phyloP scores from a whole-genome alignment of 1,140 invertebrate species.

The Zaprionus inermis region DNA sequence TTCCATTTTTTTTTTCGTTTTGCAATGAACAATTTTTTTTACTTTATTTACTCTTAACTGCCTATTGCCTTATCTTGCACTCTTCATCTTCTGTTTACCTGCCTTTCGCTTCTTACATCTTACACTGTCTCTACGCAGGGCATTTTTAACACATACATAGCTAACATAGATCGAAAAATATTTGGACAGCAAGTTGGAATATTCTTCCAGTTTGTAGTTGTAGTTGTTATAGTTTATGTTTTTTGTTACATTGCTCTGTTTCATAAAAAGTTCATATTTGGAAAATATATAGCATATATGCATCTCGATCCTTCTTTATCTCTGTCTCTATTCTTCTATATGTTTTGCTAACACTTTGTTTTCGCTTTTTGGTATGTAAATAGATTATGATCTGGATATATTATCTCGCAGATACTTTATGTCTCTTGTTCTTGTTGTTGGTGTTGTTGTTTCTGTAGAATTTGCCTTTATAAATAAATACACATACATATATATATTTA shows the following conservation, averaged over 20 bases:
- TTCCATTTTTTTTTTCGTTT: slow-evolving; percentile 29
- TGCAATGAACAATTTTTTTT: slow-evolving; percentile 41
- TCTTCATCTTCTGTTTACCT: background rate
- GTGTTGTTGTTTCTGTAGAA: slow-evolving; percentile 40
- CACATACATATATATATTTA: slow-evolving; percentile 35
- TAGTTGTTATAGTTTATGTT: slow-evolving; percentile 9
- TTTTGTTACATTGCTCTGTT: slow-evolving; percentile 4
- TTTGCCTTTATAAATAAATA: slow-evolving; percentile 66
- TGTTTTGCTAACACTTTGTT: slow-evolving; percentile 16
- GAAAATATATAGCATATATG: slow-evolving; percentile 28
- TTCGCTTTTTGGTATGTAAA: slow-evolving; percentile 52
- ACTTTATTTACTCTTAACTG: slow-evolving; percentile 41
- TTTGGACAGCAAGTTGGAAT: slow-evolving; percentile 48
- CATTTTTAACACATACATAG: slow-evolving; percentile 64
- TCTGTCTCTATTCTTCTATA: slow-evolving; percentile 13
- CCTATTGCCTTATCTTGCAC: slow-evolving; percentile 28
- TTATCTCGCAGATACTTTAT: background rate
- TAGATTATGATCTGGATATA: slow-evolving; percentile 66
- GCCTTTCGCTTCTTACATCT: background rate
- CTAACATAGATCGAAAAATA: slow-evolving; percentile 77
- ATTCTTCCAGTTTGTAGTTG: slow-evolving; percentile 23
- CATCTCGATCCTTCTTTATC: background rate
- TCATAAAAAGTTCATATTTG: slow-evolving; percentile 12
- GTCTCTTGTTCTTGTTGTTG: slow-evolving; percentile 14
- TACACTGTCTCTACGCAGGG: slow-evolving; percentile 16